Base-by-base conservation (phyloP, 2,113 vertebrate genomes). In the Sminthopsis crassicaudata region DNA sequence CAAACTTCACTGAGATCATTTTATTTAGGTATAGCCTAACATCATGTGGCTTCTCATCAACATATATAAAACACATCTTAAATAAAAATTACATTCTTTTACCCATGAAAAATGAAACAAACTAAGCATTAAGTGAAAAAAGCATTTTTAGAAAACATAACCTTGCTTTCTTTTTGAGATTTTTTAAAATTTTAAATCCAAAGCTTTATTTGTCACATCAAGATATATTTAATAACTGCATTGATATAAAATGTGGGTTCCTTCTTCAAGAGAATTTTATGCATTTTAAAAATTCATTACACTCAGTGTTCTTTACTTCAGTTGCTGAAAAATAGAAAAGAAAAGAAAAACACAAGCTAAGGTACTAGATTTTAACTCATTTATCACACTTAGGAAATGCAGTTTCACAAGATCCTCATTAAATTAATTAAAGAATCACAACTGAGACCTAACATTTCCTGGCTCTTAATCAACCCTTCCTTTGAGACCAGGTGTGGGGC, bases 151-250 rank as follows among this genome's bases (percentile, higher is more conserved):
- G 36, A 76, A n/a, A 76, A 76, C 30, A 76, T n/a, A 76, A 76
- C 36, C 12, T 14, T 76, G 4, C 30, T 76, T 76, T 4, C 92
- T 92, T 53, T 42, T 23, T 91, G 25, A 93, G 3, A 8, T 88
- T 88, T 95, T 95, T 46, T 89, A 93, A 36, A 93, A 36, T 90
- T 48, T 8, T 26, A 89, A 95, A 55, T 2, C 7, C 92, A 36
- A 0, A 50, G 46, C 26, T 51, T 91, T 12, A 90, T 93, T 93
- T 94, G 89, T 91, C 96, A 93, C 53, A 91, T 91, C 92, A 91
- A 92, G 4, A 92, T 89, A 92, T 22, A 10, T 42, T 42, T 76
- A 57, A 26, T 53, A 53, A 5, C 0, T 52, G 6, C 90, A 93
- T 5, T 89, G 11, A 52, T 95, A 1, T 4, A 95, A 94, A 96